phyloP scores from a whole-genome alignment of 2,113 vertebrate species.

The Rhea americana region DNA sequence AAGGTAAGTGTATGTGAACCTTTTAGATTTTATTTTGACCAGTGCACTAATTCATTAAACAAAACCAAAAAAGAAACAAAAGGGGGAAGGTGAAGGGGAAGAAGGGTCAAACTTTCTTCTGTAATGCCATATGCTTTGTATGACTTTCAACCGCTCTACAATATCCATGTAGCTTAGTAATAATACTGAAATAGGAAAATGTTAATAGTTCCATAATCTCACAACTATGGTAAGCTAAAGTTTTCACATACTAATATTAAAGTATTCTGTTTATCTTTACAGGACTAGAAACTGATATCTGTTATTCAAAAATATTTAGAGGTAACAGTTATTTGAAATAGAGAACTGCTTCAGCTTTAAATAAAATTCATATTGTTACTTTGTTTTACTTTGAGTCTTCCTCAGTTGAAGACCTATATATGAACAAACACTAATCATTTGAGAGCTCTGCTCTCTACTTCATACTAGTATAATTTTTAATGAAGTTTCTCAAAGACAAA shows the following conservation, averaged over 20 bases:
- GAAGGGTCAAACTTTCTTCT: background rate
- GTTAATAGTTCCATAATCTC: background rate
- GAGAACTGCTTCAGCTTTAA: background rate
- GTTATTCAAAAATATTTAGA: background rate
- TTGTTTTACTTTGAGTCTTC: background rate
- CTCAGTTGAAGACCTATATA: background rate
- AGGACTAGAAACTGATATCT: background rate
- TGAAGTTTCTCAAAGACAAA: background rate
- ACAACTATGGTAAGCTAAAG: background rate
- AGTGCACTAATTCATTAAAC: background rate
- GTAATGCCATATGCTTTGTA: background rate
- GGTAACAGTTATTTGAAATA: background rate
- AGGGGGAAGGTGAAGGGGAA: fast-evolving
- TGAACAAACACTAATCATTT: background rate
- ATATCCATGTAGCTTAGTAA: background rate
- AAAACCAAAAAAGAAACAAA: background rate
- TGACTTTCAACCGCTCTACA: background rate
- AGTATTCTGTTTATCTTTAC: background rate
- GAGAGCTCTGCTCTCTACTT: background rate
- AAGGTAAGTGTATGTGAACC: background rate
- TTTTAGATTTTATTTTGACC: background rate
- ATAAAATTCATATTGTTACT: background rate
- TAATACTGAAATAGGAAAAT: background rate
- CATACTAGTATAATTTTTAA: background rate
- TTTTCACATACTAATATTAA: background rate